These are phyloP conservation scores for Galaxias olidus DNA, from an alignment of 2,797 vertebrate species.

Conservation along the genomic window DNA sequence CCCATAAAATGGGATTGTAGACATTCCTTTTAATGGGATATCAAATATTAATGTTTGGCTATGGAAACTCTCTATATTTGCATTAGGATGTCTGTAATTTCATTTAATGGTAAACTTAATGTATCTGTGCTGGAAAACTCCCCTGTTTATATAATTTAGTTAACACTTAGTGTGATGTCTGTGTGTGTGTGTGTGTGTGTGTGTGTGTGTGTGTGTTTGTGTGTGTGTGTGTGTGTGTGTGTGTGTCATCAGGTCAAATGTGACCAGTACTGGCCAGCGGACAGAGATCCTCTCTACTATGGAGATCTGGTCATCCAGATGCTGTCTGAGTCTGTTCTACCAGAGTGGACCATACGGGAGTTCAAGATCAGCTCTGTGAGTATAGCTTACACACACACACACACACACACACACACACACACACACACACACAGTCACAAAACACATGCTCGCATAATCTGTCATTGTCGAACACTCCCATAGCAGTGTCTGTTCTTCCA, in stretches of 20 bases:
- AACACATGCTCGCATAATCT: too few relatives aligned
- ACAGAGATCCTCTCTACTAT: constrained; percentile 90
- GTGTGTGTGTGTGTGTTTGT: constrained; percentile 9
- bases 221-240: constrained; percentile 1
- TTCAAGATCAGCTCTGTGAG: constrained; percentile 91
- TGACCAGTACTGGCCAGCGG: constrained; percentile 94
- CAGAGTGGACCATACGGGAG: constrained; percentile 96
- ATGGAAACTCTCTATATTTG: too few relatives aligned
- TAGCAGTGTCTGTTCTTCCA: not conserved
- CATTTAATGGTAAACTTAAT: too few relatives aligned
- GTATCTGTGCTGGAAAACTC: not conserved
- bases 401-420: not conserved
- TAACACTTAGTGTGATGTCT: constrained; percentile 4
- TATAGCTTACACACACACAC: constrained; percentile 1
- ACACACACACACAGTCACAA: too few relatives aligned
- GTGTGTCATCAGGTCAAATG: constrained; percentile 85
- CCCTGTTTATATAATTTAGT: not conserved
- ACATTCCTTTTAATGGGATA: too few relatives aligned
- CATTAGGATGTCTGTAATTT: too few relatives aligned
- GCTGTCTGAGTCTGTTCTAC: constrained; percentile 89
- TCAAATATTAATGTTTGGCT: too few relatives aligned
- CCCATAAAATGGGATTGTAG: too few relatives aligned
- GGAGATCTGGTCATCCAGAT: constrained; percentile 93
- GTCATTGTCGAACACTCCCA: too few relatives aligned
- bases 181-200: constrained; percentile 1